phyloP scores from a whole-genome alignment of 30 jellyfish, hydroid and myxozoan species.

The Clytia hemisphaerica region DNA sequence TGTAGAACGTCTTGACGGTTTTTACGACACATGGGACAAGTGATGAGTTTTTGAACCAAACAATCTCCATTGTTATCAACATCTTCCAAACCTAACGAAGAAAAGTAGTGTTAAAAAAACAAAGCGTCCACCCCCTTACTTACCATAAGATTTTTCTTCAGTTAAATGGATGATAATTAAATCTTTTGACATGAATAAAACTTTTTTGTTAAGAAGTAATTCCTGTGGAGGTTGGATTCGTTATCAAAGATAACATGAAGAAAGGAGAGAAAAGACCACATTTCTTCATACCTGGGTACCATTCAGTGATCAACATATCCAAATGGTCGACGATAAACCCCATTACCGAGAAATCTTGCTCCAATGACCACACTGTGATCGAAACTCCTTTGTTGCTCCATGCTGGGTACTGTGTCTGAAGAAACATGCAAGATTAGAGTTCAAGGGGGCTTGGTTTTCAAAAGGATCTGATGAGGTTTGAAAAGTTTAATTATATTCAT shows the following conservation, averaged over 20 bases:
- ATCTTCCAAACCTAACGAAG: slow-evolving; percentile 71
- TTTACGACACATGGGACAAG: slow-evolving; percentile 57
- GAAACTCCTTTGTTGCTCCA: slow-evolving; percentile 52
- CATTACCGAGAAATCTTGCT: slow-evolving; percentile 77
- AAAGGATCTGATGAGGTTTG: no score
- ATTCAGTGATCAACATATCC: slow-evolving; percentile 67
- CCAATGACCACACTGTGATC: slow-evolving; percentile 62
- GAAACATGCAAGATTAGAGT: no score
- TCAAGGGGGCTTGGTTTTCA: no score
- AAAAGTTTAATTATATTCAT: no score
- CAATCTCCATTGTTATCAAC: slow-evolving; percentile 65
- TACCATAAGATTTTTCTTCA: neutral
- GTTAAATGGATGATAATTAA: neutral
- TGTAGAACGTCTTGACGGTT: neutral
- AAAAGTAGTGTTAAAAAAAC: no score
- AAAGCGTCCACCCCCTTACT: no score
- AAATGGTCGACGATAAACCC: slow-evolving; percentile 86
- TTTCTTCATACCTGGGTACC: slow-evolving; percentile 86
- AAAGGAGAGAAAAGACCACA: neutral
- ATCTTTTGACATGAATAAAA: neutral
- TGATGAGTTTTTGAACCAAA: slow-evolving; percentile 53
- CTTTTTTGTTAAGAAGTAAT: neutral
- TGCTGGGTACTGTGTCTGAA: slow-evolving; percentile 12
- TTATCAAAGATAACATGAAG: neutral
- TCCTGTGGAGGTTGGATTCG: neutral